These are phyloP conservation scores for Aphaenogaster floridana DNA, from an alignment of 1,140 invertebrate genomes.

Conservation along the genomic window DNA sequence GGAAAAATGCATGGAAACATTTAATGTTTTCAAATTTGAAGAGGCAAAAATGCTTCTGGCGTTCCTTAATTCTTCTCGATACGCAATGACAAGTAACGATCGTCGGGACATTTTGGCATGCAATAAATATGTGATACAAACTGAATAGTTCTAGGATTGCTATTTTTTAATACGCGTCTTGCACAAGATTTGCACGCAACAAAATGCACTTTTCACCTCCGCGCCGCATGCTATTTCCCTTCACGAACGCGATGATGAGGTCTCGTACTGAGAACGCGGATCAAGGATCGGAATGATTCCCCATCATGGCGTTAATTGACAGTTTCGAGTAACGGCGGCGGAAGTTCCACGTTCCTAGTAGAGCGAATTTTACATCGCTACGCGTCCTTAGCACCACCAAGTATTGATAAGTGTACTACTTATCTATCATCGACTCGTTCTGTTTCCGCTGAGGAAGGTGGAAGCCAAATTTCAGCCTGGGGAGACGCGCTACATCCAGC, in stretches of 20 bases:
- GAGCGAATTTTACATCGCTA: slow-evolving; percentile 9
- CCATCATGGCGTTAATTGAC: background rate
- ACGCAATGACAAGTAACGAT: background rate
- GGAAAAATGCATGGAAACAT: background rate
- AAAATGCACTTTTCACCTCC: slow-evolving; percentile 1
- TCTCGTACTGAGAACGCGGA: background rate
- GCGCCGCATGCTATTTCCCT: background rate
- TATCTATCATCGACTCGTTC: slow-evolving; percentile 16
- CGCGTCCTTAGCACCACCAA: slow-evolving; percentile 17
- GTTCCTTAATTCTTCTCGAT: background rate
- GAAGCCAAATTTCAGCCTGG: slow-evolving; percentile 16
- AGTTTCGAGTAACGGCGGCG: background rate
- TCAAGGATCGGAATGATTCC: background rate
- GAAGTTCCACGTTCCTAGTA: background rate
- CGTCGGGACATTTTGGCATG: background rate
- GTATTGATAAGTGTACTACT: slow-evolving; percentile 19
- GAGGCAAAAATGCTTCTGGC: background rate
- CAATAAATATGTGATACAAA: slow-evolving; percentile 25
- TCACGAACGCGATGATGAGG: background rate
- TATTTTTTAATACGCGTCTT: background rate
- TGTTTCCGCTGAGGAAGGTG: slow-evolving; percentile 1
- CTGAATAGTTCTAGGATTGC: background rate
- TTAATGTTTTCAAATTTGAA: background rate
- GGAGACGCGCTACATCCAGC: background rate
- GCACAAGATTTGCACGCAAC: background rate